Base-by-base conservation (phyloP, 1,140 invertebrate species). In the Hestina assimilis region DNA sequence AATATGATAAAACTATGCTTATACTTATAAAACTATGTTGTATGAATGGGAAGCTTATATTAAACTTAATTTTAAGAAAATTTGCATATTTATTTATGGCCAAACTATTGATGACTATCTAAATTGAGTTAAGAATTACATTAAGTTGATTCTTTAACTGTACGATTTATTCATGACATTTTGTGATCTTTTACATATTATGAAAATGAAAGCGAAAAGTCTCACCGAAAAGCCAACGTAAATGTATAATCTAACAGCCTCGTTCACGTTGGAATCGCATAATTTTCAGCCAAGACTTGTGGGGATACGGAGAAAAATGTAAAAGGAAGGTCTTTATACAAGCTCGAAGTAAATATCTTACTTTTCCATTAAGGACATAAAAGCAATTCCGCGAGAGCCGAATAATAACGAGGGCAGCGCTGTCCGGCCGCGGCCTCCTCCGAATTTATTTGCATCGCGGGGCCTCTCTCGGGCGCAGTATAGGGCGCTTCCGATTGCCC, bases 331-430 rank as follows among this genome's bases (percentile, higher is more conserved):
- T 79, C 63, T 75, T 82, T 79, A 73, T 72, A 69, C 69, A 77
- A 77, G 75, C 66, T 60, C 72, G 75, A 76, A 86, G 83, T 85
- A 88, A 88, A 86, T 86, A 85, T 85, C 83, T 80, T 75, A 75
- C 80, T 85, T 88, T 88, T 85, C 83, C 85, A 88, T 88, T 88
- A 88, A 79, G 77, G 75, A 74, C 72, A 88, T 86, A 86, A 88
- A 86, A 86, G 80, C 79, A 77, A 85, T 87, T 84, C 73, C 72
- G 81, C 81, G 80, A 86, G 83, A 84, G 74, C 68, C 76, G 83
- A 85, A 88, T 88, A 88, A 86, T 83, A 88, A 86, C 74, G 81
- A 86, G 75, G 81, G 72, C 83, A 84, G 75, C 75, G 73, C 58
- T 80, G 84, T 82, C 81, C 83, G 76, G 79, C 72, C 69, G 70